Evolutionary conservation across 2,797 vertebrate species (phyloP).

Genomic region (Urophycis tenuis): DNA sequence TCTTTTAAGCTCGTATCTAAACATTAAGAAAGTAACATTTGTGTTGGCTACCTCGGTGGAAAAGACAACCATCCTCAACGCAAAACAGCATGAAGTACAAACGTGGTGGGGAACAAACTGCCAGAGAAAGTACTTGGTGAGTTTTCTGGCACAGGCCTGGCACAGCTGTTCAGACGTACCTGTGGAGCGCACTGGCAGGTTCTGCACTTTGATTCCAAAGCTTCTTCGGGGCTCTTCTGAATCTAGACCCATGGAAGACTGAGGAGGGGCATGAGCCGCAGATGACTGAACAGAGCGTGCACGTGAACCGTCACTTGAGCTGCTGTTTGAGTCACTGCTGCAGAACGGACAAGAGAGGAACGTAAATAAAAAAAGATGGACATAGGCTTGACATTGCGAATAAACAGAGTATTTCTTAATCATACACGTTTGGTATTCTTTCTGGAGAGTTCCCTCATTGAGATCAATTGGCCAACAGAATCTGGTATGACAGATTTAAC

Average conservation of each 20-base stretch:
- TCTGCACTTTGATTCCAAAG: constrained; percentile 98
- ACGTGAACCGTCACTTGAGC: constrained; percentile 92
- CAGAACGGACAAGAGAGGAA: constrained; percentile 3
- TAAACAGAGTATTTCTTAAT: neutral
- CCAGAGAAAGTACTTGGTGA: neutral
- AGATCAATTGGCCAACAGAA: neutral
- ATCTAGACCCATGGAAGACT: constrained; percentile 82
- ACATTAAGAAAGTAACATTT: neutral
- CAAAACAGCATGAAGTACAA: neutral
- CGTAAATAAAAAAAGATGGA: neutral
- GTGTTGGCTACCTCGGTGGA: neutral
- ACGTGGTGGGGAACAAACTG: neutral
- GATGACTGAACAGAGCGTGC: constrained; percentile 92
- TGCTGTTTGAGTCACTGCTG: constrained; percentile 95
- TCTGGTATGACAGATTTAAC: neutral
- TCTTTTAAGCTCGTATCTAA: constrained; percentile 98
- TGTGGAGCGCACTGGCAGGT: constrained; percentile 95
- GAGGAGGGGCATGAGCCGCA: constrained; percentile 83
- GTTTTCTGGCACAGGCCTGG: neutral
- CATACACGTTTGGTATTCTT: neutral
- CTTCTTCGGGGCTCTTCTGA: constrained; percentile 96
- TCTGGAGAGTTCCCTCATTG: neutral
- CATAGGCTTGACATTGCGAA: neutral
- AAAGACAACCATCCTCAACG: no score
- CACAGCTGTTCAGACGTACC: constrained; percentile 62